Evolutionary conservation across 1,140 invertebrate genomes (phyloP).

Genomic region (Eriosoma lanigerum): DNA sequence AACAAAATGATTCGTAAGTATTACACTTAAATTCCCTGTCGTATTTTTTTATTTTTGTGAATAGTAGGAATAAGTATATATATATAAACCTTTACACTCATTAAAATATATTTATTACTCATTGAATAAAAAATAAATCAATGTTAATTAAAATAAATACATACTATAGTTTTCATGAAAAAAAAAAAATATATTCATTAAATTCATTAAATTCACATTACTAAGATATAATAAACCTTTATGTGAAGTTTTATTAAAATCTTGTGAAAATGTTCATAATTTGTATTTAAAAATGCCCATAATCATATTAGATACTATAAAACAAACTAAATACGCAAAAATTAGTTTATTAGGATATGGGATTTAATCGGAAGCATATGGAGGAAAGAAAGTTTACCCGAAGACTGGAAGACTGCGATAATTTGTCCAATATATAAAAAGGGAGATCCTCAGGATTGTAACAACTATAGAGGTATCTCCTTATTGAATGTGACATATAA

Average conservation of each 20-base stretch:
- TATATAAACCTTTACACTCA: too few relatives aligned
- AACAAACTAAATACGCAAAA: background rate
- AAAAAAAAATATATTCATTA: background rate
- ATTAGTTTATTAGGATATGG: too few relatives aligned
- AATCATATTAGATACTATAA: background rate
- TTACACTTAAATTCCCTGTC: too few relatives aligned
- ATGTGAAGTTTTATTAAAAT: background rate
- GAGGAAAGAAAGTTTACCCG: too few relatives aligned
- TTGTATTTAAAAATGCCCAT: background rate
- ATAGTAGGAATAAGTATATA: too few relatives aligned
- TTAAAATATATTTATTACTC: conserved; percentile 1
- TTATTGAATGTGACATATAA: too few relatives aligned
- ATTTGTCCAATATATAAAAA: too few relatives aligned
- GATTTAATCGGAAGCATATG: too few relatives aligned
- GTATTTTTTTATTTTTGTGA: background rate
- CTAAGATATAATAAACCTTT: background rate
- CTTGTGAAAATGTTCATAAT: background rate
- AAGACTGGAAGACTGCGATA: too few relatives aligned
- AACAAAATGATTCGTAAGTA: too few relatives aligned
- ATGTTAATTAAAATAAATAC: conserved; percentile 1
- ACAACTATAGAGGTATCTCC: too few relatives aligned
- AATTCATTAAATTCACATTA: conserved; percentile 24
- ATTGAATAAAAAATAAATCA: background rate
- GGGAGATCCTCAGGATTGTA: too few relatives aligned
- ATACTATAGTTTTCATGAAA: background rate